Evolutionary conservation across 2,888 invertebrate genomes (phyloP).

Genomic region (Callyntrura guangdongensis): DNA sequence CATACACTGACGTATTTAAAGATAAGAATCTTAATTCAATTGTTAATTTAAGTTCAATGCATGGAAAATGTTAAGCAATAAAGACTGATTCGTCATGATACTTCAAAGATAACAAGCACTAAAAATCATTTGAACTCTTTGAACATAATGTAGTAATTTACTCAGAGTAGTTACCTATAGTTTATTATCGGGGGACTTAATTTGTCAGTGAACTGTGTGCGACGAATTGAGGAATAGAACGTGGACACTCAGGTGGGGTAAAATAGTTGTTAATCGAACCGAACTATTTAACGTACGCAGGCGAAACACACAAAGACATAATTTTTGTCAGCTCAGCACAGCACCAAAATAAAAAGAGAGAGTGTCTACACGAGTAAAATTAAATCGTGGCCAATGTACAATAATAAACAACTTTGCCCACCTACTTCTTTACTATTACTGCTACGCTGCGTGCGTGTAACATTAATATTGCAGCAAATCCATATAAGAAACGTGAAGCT

Average conservation of each 20-base stretch:
- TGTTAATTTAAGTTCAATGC: conserved; percentile 29
- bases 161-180: no score
- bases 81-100: conserved; percentile 39
- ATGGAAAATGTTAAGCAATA: conserved; percentile 2
- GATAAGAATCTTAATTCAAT: conserved; percentile 45
- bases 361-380: conserved; percentile 28
- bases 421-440: conserved; percentile 5
- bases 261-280: background rate
- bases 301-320: conserved; percentile 10
- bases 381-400: conserved; percentile 20
- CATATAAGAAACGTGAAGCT: conserved; percentile 33
- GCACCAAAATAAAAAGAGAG: conserved; percentile 55
- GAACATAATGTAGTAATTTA: no score
- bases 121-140: no score
- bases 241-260: background rate
- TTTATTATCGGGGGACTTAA: no score
- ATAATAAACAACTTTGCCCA: conserved; percentile 53
- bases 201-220: no score
- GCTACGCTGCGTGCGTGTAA: background rate
- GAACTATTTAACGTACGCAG: background rate
- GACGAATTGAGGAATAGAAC: background rate
- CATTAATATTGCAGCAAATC: background rate
- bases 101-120: background rate
- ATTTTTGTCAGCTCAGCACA: background rate
- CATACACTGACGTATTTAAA: background rate